phyloP scores from a whole-genome alignment of 1,140 invertebrate genomes.

The Popillia japonica region DNA sequence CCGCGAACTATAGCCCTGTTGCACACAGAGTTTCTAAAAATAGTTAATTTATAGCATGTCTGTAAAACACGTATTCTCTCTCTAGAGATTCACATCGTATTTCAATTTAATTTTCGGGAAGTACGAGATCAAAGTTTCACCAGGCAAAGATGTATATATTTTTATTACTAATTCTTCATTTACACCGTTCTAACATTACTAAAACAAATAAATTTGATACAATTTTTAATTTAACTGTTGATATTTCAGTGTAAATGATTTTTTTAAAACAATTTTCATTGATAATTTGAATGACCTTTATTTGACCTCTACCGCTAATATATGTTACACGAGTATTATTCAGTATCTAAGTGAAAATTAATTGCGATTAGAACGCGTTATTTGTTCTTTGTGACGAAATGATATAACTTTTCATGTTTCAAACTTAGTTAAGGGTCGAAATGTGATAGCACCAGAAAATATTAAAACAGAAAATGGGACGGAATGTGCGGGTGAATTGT shows the following conservation, averaged over 20 bases:
- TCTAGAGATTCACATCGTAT: background rate
- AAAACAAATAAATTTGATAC: too few relatives aligned
- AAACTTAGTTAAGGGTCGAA: background rate
- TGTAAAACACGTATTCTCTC: background rate
- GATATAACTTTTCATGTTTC: background rate
- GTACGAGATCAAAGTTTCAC: too few relatives aligned
- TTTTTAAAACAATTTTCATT: background rate
- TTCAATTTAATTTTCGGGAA: background rate
- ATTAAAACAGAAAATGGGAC: background rate
- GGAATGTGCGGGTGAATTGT: conserved; percentile 30
- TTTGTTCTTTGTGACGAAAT: background rate
- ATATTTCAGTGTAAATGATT: too few relatives aligned
- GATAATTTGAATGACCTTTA: conserved; percentile 5
- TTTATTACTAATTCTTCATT: too few relatives aligned
- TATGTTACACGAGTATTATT: background rate
- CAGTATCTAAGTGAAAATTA: background rate
- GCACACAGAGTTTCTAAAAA: conserved; percentile 1
- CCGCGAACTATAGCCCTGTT: background rate
- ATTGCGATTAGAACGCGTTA: background rate
- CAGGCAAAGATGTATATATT: too few relatives aligned
- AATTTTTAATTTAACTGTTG: too few relatives aligned
- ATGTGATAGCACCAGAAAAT: background rate
- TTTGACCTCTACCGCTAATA: conserved; percentile 1
- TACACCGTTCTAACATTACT: too few relatives aligned
- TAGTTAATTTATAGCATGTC: conserved; percentile 7